Evolutionary conservation across 2,888 invertebrate genomes (phyloP), one percentile per base, ranked within the genome.

Genomic region (Drosophila paramelanica): DNA sequence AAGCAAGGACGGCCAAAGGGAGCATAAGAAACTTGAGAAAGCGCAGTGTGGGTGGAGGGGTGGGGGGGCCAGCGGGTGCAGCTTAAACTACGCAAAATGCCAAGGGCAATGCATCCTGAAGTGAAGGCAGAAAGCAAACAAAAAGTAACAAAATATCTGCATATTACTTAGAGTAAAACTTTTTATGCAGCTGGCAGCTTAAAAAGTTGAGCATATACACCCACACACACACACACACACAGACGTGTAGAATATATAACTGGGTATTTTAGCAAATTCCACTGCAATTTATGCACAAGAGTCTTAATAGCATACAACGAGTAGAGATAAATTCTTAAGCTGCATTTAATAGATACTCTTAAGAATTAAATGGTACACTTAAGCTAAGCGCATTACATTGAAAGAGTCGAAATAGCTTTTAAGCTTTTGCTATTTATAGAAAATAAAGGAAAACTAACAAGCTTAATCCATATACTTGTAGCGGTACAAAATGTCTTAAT

Each of bases 61-160:
- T 17, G 11, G 10, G 27, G 27, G 7, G 31, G n/a, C n/a, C n/a
- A n/a, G 8, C 23, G 42, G 14, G 56, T 47, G 33, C 47, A 41
- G 36, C 47, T 11, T 59, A 52, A 33, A 68, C 53, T 64, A 73
- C 59, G 73, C 57, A 75, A 77, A 73, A 68, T 73, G 73, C 68
- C 75, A 75, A 77, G 78, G 68, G 78, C 78, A 60, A 60, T 68
- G 73, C 75, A 75, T 77, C 59, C 62, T 60, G 49, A 58, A 46
- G 49, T 51, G 25, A 59, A 67, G 50, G 39, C 25, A 57, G 27
- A 38, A 25, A 55, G 17, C 17, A 52, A 52, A 31, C 31, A 51
- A 5, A 36, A 11, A 36, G 11, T 11, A 36, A 36, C 11, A 36
- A 36, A 64, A 45, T 43, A 64, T 50, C 62, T 62, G 62, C 50